Evolutionary conservation across 2,888 invertebrate genomes (phyloP).

Genomic region (Ariolimax columbianus): DNA sequence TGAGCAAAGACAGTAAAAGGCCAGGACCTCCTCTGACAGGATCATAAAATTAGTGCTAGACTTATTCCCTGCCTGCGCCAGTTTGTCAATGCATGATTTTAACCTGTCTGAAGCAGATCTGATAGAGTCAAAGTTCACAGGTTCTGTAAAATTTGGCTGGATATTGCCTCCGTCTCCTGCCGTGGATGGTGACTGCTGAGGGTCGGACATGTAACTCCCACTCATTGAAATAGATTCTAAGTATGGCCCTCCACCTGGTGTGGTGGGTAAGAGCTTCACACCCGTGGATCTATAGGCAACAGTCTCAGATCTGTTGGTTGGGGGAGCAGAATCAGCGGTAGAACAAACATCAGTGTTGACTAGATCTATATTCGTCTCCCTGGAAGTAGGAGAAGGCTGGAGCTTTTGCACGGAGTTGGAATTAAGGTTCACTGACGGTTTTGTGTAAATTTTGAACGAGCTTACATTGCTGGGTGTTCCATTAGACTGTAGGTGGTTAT

Average conservation of each 20-base stretch:
- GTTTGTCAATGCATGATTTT: constrained; percentile 67
- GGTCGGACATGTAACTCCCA: constrained; percentile 38
- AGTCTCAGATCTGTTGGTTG: not conserved
- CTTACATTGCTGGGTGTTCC: constrained; percentile 53
- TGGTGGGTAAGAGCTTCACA: constrained; percentile 33
- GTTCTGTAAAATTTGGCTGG: constrained; percentile 21
- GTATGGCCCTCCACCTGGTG: constrained; percentile 27
- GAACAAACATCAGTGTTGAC: constrained; percentile 52
- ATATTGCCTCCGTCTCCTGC: constrained; percentile 8
- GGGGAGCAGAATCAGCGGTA: constrained; percentile 55
- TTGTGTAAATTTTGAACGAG: constrained; percentile 60
- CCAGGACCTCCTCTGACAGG: constrained; percentile 86
- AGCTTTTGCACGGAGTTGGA: constrained; percentile 21
- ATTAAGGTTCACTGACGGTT: constrained; percentile 48
- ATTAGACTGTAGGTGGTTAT: constrained; percentile 26
- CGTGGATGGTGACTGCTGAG: constrained; percentile 21
- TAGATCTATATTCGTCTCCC: constrained; percentile 57
- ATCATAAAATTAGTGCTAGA: constrained; percentile 86
- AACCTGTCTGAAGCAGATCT: constrained; percentile 67
- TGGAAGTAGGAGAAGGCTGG: constrained; percentile 22
- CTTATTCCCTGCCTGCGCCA: constrained; percentile 72
- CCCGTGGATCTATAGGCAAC: constrained; percentile 40
- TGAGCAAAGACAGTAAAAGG: constrained; percentile 89
- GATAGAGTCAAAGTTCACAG: constrained; percentile 67
- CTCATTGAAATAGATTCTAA: constrained; percentile 56